These are phyloP conservation scores for Phortica magna DNA, from an alignment of 2,888 invertebrate species.

Conservation along the genomic window DNA sequence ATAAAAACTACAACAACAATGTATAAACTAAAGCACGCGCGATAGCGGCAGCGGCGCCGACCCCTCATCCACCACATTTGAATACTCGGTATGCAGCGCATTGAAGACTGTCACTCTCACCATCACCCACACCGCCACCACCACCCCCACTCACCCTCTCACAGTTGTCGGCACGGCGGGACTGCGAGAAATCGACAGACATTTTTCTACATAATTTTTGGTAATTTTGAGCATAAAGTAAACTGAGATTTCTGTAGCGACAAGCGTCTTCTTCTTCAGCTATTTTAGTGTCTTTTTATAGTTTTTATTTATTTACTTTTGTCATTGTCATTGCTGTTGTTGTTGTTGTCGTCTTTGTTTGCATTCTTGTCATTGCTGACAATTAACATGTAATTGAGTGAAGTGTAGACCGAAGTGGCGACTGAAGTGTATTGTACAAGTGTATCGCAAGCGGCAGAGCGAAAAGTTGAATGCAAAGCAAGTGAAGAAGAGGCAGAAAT, in stretches of 20 bases:
- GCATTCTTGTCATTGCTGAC: too few relatives aligned
- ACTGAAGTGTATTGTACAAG: too few relatives aligned
- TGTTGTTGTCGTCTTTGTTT: too few relatives aligned
- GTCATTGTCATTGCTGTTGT: too few relatives aligned
- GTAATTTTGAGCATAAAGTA: background rate
- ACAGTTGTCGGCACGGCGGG: background rate
- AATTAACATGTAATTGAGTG: too few relatives aligned
- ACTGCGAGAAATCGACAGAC: background rate
- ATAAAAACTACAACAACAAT: conserved; percentile 6
- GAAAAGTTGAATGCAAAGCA: too few relatives aligned
- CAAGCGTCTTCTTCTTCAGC: too few relatives aligned
- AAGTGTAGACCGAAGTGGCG: too few relatives aligned
- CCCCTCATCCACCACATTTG: background rate
- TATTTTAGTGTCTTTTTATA: too few relatives aligned
- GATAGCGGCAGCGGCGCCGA: background rate
- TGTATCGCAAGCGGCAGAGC: too few relatives aligned
- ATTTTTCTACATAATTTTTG: background rate
- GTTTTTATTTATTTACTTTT: too few relatives aligned
- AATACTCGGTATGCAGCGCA: background rate
- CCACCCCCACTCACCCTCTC: background rate
- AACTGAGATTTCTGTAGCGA: background rate
- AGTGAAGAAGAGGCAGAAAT: too few relatives aligned
- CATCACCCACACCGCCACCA: background rate
- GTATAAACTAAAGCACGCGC: background rate
- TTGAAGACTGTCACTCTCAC: background rate